Base-by-base conservation (phyloP, 2,888 invertebrate genomes). In the Beris morrisii region DNA sequence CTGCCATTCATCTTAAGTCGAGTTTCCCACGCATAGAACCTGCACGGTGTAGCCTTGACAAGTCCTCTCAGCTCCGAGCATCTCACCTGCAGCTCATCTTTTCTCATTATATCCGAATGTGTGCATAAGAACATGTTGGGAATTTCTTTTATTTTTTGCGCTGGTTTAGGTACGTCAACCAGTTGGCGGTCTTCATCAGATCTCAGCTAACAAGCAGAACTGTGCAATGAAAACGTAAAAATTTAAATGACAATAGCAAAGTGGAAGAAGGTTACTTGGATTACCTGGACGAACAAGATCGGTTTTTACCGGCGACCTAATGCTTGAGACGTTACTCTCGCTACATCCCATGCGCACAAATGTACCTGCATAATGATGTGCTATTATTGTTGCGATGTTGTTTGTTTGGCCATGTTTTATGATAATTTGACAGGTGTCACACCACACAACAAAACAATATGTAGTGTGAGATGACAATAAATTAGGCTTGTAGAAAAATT, bases 371-470 rank as follows among this genome's bases (percentile, higher is more conserved):
- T 38, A 38, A 38, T 38, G 9, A 38, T 38, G 38, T 7, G 38
- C 38, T 38, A 38, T 38, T 38, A 38, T 38, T 38, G 9, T 44
- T 44, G 9, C 12, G n/a, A 6, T n/a, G 48, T 48, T 48, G 48
- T 48, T 48, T 48, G 5, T 12, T 48, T 12, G n/a, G 15, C 5
- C n/a, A 46, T 15, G 12, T 15, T 12, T 48, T 48, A 48, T 12
- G 48, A 48, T 48, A 48, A 48, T 48, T 48, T 48, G n/a, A 48
- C 48, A 48, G n/a, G 48, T 48, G 48, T 48, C 48, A 48, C 12
- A 48, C 48, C 48, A 48, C n/a, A 48, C n/a, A 6, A 11, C 22
- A 22, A 22, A 22, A 22, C 22, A 22, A 22, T 22, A 22, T 22
- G 22, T 22, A 22, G 22, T 22, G 22, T 22, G 22, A 22, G 22